Base-by-base conservation (phyloP, 1,140 invertebrate species). In the Frieseomelitta varia region DNA sequence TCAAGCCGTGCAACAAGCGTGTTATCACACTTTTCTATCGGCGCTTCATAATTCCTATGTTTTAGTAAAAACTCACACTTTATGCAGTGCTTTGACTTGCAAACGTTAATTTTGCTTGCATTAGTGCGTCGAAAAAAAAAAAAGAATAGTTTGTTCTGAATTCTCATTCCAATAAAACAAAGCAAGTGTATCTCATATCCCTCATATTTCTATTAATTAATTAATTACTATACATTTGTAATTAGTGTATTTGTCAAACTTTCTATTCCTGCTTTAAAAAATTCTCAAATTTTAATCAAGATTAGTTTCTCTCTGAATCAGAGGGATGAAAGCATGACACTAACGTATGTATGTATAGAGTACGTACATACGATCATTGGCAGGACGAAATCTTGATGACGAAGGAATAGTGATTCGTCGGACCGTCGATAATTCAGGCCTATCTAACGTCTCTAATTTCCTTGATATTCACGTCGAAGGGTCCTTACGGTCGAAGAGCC, bases 381-480 rank as follows among this genome's bases (percentile, higher is more conserved):
- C 71, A 63, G 58, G 47, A 79, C 56, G 55, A 82, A 87, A 87
- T 87, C 67, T 65, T 63, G 69, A 85, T 88, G 84, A 81, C 71
- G 73, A 69, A 78, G 77, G 71, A 68, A 69, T 63, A 58, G 85
- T 80, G 82, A 79, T 89, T 74, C 83, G 78, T 73, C 79, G 86
- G 81, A 92, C 79, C 88, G 75, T 87, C 79, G 77, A 91, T 91
- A 88, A 92, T 91, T 90, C 88, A 91, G 87, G 89, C 86, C 85
- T 88, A 91, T 88, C 91, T 90, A 77, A 78, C 86, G 87, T 91
- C 87, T 91, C 93, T 93, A 94, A 94, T 94, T 94, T 94, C 93
- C 93, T 93, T 93, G 93, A 94, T 94, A 93, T 93, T 93, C 93
- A 79, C 91, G 90, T 93, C 92, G 92, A 90, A 92, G 92, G 92